Evolutionary conservation across 2,888 invertebrate species (phyloP).

Genomic region (Apotomis turbidana): DNA sequence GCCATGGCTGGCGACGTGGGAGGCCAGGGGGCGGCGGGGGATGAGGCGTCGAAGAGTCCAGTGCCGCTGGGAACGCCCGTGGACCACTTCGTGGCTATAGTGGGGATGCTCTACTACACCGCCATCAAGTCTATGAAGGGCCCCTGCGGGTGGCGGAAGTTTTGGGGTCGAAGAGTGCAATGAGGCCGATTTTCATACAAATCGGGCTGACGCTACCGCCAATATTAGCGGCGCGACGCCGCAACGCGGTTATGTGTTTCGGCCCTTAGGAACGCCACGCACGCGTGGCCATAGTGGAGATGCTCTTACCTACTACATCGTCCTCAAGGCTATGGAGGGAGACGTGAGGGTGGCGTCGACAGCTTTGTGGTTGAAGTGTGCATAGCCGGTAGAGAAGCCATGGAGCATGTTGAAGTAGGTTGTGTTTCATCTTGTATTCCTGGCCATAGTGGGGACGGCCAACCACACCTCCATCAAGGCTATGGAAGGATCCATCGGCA

Average conservation of each 20-base stretch:
- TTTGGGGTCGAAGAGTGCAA: not conserved
- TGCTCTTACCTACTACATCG: slow-evolving; percentile 92
- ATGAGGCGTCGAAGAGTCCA: not conserved
- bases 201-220: too few species aligned
- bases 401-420: not conserved
- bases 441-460: slow-evolving; percentile 92
- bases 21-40: not conserved
- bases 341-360: too few species aligned
- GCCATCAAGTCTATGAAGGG: slow-evolving; percentile 64
- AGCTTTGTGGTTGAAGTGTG: too few species aligned
- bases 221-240: not conserved
- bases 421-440: slow-evolving; percentile 69
- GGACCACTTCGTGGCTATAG: slow-evolving; percentile 93
- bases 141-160: not conserved
- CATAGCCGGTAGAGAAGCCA: too few species aligned
- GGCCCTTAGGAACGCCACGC: slow-evolving; percentile 86
- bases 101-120: slow-evolving; percentile 92
- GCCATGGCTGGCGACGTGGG: slow-evolving; percentile 27
- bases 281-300: slow-evolving; percentile 91
- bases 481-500: slow-evolving; percentile 27
- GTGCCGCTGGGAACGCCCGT: slow-evolving; percentile 64
- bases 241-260: too few species aligned
- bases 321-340: slow-evolving; percentile 55
- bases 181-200: too few species aligned
- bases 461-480: slow-evolving; percentile 86